phyloP scores from a whole-genome alignment of 1,140 invertebrate genomes.

The Bombus waltoni region DNA sequence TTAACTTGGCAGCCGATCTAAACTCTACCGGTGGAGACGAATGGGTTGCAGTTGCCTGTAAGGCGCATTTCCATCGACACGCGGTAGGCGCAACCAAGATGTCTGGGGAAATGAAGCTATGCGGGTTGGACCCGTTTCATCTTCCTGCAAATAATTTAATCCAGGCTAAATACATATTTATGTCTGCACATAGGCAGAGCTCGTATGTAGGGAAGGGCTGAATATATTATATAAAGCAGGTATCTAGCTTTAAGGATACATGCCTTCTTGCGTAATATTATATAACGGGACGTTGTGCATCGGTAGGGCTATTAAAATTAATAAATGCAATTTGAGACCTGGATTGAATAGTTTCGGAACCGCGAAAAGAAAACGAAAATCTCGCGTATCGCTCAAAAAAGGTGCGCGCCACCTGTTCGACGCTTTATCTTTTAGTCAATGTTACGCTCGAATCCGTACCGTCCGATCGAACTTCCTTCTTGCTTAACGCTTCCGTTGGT shows the following conservation, averaged over 20 bases:
- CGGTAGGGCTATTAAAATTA: conserved; percentile 54
- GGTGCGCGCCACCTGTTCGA: background rate
- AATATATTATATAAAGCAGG: conserved; percentile 40
- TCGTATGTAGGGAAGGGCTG: conserved; percentile 49
- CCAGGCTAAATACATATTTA: conserved; percentile 71
- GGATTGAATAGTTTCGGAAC: conserved; percentile 48
- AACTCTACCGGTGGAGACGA: conserved; percentile 39
- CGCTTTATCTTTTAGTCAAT: background rate
- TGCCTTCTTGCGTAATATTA: conserved; percentile 24
- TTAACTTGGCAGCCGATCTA: conserved; percentile 65
- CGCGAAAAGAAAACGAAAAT: background rate
- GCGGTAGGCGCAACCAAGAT: conserved; percentile 66
- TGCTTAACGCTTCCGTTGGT: conserved; percentile 18
- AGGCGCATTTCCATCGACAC: conserved; percentile 67
- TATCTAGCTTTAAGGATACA: conserved; percentile 50
- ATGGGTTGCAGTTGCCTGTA: conserved; percentile 50
- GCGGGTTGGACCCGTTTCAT: conserved; percentile 68
- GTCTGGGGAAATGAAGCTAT: conserved; percentile 72
- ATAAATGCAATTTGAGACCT: conserved; percentile 52
- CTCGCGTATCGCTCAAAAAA: background rate
- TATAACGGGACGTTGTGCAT: conserved; percentile 1
- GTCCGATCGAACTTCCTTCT: conserved; percentile 19
- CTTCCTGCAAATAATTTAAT: conserved; percentile 74
- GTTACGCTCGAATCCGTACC: background rate
- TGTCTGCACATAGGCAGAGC: conserved; percentile 64